phyloP scores from a whole-genome alignment of 1,140 invertebrate genomes.

The Rhizoglyphus robini region DNA sequence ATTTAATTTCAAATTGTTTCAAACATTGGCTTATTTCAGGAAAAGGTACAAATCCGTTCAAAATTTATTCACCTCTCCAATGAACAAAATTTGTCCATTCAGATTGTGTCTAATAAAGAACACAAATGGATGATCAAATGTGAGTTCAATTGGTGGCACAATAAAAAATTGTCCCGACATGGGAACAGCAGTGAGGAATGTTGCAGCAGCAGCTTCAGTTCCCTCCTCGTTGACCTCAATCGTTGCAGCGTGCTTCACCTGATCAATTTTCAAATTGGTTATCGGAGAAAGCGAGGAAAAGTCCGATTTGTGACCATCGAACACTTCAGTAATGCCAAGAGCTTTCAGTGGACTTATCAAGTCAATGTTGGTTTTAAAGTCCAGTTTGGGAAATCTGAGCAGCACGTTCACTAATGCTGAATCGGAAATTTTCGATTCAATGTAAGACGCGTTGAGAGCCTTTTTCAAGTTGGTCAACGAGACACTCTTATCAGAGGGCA shows the following conservation, averaged over 20 bases:
- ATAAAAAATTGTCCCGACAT: background rate
- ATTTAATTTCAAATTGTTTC: too few species aligned
- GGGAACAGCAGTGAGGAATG: slow-evolving; percentile 32
- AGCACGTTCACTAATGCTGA: slow-evolving; percentile 24
- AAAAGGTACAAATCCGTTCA: too few species aligned
- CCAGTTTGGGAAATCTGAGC: slow-evolving; percentile 68
- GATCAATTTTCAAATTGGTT: slow-evolving; percentile 30
- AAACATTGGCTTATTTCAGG: too few species aligned
- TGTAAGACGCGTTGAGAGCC: background rate
- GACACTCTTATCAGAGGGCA: slow-evolving; percentile 26
- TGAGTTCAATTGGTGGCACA: slow-evolving; percentile 19
- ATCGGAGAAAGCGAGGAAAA: slow-evolving; percentile 40
- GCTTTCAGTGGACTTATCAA: slow-evolving; percentile 45
- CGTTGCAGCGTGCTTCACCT: slow-evolving; percentile 39
- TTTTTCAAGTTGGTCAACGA: background rate
- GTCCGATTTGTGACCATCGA: slow-evolving; percentile 48
- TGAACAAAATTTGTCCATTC: slow-evolving; percentile 20
- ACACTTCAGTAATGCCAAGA: slow-evolving; percentile 53
- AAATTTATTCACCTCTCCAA: slow-evolving; percentile 20
- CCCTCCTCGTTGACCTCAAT: slow-evolving; percentile 54
- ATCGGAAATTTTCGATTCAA: background rate
- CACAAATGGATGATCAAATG: slow-evolving; percentile 24
- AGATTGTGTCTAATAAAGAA: slow-evolving; percentile 22
- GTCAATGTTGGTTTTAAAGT: slow-evolving; percentile 50
- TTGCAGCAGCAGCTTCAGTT: slow-evolving; percentile 53